Evolutionary conservation across 2,113 vertebrate species (phyloP), one percentile per base, ranked within the genome.

Genomic region (Felis chaus): DNA sequence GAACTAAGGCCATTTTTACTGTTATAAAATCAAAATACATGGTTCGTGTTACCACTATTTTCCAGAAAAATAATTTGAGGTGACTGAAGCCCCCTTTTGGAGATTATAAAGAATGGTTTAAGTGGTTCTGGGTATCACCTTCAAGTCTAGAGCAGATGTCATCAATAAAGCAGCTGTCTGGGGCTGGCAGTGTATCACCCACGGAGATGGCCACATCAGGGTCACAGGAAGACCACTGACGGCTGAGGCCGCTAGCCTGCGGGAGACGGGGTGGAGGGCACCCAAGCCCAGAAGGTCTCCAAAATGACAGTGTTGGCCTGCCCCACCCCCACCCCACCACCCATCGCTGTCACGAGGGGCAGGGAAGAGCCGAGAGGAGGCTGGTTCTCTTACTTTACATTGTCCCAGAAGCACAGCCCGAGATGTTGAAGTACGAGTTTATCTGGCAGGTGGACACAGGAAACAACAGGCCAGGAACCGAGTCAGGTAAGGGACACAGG

Each of bases 21-120:
- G 6, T 14, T 14, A 92, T 73, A 97, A 73, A 45, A 61, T 98
- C 91, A 96, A 97, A 97, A 89, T 91, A 76, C 55, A 93, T 66
- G 94, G 73, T 87, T 39, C 96, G 73, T 89, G 92, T 74, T 33
- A 97, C 74, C 74, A 87, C 41, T 86, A n/a, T 0, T 96, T 94
- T 63, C 36, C 55, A 96, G 95, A 89, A 74, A 55, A 55, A 73
- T 73, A 36, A 18, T 80, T 95, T 92, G 45, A 25, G 6, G 80
- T 79, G 85, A 79, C 0, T 82, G 61, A 97, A 89, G 39, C 48
- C 21, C 23, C 9, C 88, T 66, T 95, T 50, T 48, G 29, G 25
- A 98, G 36, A 97, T 61, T 63, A 73, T 36, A 80, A 92, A 93
- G 18, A 94, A 92, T 65, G 33, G 55, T 80, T 92, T 93, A 69